Evolutionary conservation across 2,113 vertebrate species (phyloP).

Genomic region (Orientallactaga bullata): DNA sequence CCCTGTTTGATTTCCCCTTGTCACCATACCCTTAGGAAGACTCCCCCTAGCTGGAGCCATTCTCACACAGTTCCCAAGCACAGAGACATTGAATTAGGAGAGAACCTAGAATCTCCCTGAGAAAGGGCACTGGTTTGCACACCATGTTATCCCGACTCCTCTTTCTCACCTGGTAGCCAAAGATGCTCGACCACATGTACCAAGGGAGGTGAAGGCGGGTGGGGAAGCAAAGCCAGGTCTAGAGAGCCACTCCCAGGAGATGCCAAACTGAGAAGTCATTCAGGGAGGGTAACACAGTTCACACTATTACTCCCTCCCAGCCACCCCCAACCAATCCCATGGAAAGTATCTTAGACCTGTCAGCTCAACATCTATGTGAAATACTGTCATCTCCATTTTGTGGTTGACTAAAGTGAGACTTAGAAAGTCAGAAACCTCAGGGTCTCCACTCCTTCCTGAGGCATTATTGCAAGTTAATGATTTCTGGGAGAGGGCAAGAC

Average conservation of each 20-base stretch:
- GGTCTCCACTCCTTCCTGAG: too few relatives aligned
- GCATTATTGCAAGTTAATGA: too few relatives aligned
- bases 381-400: not conserved
- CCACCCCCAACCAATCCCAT: too few relatives aligned
- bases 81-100: not conserved
- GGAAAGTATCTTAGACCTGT: not conserved
- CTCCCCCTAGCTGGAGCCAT: not conserved
- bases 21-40: not conserved
- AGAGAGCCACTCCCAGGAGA: not conserved
- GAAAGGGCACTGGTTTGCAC: not conserved
- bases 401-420: not conserved
- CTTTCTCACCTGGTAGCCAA: not conserved
- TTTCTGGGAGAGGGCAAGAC: too few relatives aligned
- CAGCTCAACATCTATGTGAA: not conserved
- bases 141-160: not conserved
- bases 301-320: not conserved
- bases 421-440: not conserved
- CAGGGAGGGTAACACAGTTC: not conserved
- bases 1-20: not conserved
- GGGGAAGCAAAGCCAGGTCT: not conserved
- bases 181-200: not conserved
- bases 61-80: not conserved
- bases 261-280: not conserved
- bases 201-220: not conserved
- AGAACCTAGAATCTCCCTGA: not conserved